Percentiles rank a stretch among this genome's conserved stretches.
Conservation (phyloP, 2,888 invertebrate genomes). For the Agriopis marginaria region DNA sequence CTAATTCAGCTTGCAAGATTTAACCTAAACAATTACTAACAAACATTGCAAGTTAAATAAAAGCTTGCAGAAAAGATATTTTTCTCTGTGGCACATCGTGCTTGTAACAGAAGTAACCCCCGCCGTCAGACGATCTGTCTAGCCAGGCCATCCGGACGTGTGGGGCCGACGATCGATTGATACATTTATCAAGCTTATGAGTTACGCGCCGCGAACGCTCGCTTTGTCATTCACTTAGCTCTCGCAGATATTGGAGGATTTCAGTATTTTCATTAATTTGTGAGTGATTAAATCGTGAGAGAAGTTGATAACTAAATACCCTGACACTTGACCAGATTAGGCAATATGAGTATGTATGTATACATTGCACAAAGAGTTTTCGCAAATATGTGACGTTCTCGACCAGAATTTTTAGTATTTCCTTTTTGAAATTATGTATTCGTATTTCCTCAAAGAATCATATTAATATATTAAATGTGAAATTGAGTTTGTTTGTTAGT, state of each 20-base stretch:
- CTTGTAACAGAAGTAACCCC: slow-evolving; percentile 31
- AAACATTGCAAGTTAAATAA: too few relatives aligned
- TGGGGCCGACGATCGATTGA: slow-evolving; percentile 52
- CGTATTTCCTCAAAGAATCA: too few relatives aligned
- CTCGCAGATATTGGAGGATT: slow-evolving; percentile 17
- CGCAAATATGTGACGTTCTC: too few relatives aligned
- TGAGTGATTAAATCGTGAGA: background rate
- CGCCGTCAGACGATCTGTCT: slow-evolving; percentile 45
- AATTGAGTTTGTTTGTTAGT: too few relatives aligned
- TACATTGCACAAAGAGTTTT: background rate
- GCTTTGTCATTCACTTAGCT: slow-evolving; percentile 43
- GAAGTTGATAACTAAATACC: background rate
- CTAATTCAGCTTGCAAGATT: too few relatives aligned
- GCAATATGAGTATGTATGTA: background rate
- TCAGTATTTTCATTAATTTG: background rate
- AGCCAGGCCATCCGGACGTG: slow-evolving; percentile 52
- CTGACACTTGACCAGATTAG: background rate
- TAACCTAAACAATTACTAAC: too few relatives aligned
- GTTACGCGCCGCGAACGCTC: slow-evolving; percentile 41
- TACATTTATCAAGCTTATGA: slow-evolving; percentile 57
- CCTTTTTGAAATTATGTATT: too few relatives aligned
- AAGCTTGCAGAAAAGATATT: background rate
- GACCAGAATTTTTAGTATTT: too few relatives aligned
- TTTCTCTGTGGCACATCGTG: background rate
- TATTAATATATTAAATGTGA: too few relatives aligned